Percentiles rank a stretch among this genome's conserved stretches.
Conservation (phyloP, 2,888 invertebrate species). For the Megaustenia siamemsis region DNA sequence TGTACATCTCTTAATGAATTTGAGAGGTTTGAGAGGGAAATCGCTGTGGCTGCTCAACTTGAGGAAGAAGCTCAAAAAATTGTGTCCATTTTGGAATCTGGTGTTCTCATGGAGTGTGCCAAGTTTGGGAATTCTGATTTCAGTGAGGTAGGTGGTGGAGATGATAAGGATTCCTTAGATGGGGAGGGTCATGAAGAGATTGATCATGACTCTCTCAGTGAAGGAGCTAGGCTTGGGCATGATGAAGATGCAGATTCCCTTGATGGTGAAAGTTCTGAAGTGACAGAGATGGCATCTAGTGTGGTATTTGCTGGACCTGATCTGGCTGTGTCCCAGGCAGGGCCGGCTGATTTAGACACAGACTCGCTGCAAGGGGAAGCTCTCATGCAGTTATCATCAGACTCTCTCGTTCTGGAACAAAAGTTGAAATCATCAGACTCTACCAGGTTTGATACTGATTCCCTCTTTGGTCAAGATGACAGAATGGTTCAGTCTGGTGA, state of each 20-base stretch:
- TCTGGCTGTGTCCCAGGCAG: conserved; percentile 52
- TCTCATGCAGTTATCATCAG: conserved; percentile 73
- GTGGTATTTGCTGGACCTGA: conserved; percentile 65
- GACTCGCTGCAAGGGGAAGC: conserved; percentile 71
- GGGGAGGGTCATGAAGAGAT: conserved; percentile 70
- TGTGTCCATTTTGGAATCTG: conserved; percentile 77
- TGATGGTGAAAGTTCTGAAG: conserved; percentile 72
- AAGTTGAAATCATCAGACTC: conserved; percentile 59
- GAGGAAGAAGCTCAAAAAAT: conserved; percentile 79
- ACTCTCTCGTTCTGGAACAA: conserved; percentile 65
- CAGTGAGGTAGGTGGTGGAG: conserved; percentile 52
- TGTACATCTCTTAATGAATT: conserved; percentile 77
- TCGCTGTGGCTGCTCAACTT: conserved; percentile 74
- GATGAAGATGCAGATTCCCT: conserved; percentile 73
- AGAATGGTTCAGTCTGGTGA: conserved; percentile 62
- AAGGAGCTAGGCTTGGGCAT: conserved; percentile 65
- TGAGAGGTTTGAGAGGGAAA: conserved; percentile 77
- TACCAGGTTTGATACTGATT: conserved; percentile 61
- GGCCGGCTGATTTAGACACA: conserved; percentile 66
- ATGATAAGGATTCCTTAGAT: conserved; percentile 72
- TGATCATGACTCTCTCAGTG: conserved; percentile 73
- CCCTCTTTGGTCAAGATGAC: conserved; percentile 60
- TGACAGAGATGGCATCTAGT: conserved; percentile 74
- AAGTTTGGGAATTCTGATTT: conserved; percentile 59
- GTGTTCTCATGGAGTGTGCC: conserved; percentile 67